Evolutionary conservation across 2,888 invertebrate genomes (phyloP).

Genomic region (Hirtodrosophila confusa): DNA sequence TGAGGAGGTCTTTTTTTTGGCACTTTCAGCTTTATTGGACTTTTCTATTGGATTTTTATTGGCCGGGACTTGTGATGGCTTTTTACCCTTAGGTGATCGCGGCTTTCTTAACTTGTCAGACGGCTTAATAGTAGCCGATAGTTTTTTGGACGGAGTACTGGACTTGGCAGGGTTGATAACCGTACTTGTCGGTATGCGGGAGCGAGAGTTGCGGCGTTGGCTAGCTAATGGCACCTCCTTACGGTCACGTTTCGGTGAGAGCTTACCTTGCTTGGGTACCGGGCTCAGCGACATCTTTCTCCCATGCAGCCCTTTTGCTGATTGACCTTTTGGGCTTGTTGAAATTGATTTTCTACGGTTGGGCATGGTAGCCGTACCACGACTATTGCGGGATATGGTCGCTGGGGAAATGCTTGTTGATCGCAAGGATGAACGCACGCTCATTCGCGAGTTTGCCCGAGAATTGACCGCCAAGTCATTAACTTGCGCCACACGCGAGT

Average conservation of each 20-base stretch:
- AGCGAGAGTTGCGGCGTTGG: constrained; percentile 61
- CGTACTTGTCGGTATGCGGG: constrained; percentile 76
- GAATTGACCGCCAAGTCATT: constrained; percentile 67
- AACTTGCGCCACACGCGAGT: constrained; percentile 73
- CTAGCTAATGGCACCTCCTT: constrained; percentile 26
- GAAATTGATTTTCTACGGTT: constrained; percentile 79
- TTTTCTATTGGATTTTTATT: constrained; percentile 59
- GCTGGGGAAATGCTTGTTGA: constrained; percentile 70
- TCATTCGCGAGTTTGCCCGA: constrained; percentile 70
- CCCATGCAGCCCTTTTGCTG: constrained; percentile 12
- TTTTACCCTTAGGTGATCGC: constrained; percentile 23
- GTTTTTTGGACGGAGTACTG: constrained; percentile 50
- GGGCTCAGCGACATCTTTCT: constrained; percentile 79
- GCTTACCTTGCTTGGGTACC: constrained; percentile 22
- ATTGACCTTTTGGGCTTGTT: constrained; percentile 63
- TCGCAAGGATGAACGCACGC: constrained; percentile 66
- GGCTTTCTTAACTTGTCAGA: constrained; percentile 33
- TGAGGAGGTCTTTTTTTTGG: constrained; percentile 80
- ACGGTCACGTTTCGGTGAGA: constrained; percentile 18
- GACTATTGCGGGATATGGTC: constrained; percentile 60
- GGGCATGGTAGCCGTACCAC: constrained; percentile 44
- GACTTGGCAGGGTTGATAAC: constrained; percentile 31
- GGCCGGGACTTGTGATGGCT: constrained; percentile 36
- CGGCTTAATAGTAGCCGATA: constrained; percentile 15
- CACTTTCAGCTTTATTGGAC: constrained; percentile 76